Evolutionary conservation across 2,888 invertebrate species (phyloP).

Genomic region (Ornithoptera alexandrae): DNA sequence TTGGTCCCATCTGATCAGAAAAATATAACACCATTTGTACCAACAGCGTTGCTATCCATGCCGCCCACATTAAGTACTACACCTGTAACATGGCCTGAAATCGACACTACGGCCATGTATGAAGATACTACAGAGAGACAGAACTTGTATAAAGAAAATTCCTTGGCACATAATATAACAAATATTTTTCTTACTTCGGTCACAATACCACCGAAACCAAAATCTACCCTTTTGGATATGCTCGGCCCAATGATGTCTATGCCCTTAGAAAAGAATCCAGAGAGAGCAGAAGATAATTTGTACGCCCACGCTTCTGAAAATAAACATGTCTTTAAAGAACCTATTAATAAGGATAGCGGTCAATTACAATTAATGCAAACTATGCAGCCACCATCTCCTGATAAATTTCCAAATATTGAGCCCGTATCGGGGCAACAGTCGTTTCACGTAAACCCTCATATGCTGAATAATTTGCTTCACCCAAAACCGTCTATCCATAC

Average conservation of each 20-base stretch:
- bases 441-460: conserved; percentile 51
- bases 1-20: conserved; percentile 48
- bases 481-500: conserved; percentile 50
- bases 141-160: conserved; percentile 50
- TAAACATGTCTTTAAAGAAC: conserved; percentile 63
- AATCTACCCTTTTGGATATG: conserved; percentile 62
- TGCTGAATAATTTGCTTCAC: conserved; percentile 43
- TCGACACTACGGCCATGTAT: conserved; percentile 46
- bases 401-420: conserved; percentile 47
- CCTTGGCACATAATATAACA: conserved; percentile 46
- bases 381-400: conserved; percentile 79
- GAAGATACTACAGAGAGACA: conserved; percentile 47
- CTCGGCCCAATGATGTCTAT: conserved; percentile 71
- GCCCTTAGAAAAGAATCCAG: conserved; percentile 65
- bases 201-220: conserved; percentile 41
- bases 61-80: conserved; percentile 38
- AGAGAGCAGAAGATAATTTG: conserved; percentile 66
- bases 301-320: conserved; percentile 71
- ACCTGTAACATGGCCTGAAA: conserved; percentile 45
- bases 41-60: conserved; percentile 57
- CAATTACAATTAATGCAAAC: conserved; percentile 79
- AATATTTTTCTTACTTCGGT: conserved; percentile 43
- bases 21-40: conserved; percentile 53
- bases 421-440: conserved; percentile 43
- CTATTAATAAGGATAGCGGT: conserved; percentile 46